phyloP scores from a whole-genome alignment of 2,113 vertebrate genomes.

The Ochotona princeps region DNA sequence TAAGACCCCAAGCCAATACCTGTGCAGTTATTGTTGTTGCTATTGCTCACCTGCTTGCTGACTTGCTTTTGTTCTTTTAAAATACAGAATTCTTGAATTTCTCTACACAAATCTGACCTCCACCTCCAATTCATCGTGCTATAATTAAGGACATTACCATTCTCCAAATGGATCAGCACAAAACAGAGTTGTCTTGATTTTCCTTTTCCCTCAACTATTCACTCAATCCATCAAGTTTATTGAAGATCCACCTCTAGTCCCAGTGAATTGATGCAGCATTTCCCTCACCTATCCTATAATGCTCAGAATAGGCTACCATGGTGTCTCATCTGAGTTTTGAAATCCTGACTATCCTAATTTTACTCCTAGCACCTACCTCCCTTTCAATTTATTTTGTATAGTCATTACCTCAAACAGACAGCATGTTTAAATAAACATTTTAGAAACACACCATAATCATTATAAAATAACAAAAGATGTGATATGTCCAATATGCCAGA shows the following conservation, averaged over 20 bases:
- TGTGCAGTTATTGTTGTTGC: not conserved
- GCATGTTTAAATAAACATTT: not conserved
- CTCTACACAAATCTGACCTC: not conserved
- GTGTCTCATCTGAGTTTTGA: not conserved
- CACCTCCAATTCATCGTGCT: not conserved
- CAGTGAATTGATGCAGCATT: not conserved
- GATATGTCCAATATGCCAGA: not conserved
- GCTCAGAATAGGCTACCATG: not conserved
- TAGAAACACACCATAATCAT: not conserved
- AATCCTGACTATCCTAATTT: not conserved
- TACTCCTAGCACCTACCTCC: not conserved
- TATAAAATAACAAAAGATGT: not conserved
- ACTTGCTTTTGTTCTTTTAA: not conserved
- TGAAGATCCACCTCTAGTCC: not conserved
- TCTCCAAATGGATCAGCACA: not conserved
- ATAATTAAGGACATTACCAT: not conserved
- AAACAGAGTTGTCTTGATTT: not conserved
- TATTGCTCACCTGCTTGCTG: not conserved
- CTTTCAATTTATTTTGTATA: not conserved
- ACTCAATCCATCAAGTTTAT: not conserved
- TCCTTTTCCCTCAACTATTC: not conserved
- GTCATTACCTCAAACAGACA: not conserved
- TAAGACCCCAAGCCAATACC: not conserved
- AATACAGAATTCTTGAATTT: not conserved
- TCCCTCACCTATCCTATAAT: not conserved